Conservation (phyloP, 2,888 invertebrate genomes). For the Platycheirus rosarum region DNA sequence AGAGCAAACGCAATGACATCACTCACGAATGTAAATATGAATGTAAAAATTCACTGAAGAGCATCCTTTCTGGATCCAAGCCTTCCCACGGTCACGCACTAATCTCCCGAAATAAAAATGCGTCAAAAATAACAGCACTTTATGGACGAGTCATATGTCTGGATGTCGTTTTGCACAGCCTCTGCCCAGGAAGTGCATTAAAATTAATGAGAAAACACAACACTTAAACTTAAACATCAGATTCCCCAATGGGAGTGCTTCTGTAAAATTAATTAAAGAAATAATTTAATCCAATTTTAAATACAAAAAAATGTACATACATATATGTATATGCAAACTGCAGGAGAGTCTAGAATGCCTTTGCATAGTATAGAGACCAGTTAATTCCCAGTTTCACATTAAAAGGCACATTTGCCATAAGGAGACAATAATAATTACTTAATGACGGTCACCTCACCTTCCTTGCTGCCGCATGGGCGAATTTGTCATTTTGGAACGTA, state of each 20-base stretch:
- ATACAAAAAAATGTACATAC: no score
- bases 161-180: no score
- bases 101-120: no score
- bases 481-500: slow-evolving; percentile 13
- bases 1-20: no score
- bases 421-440: slow-evolving; percentile 27
- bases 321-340: slow-evolving; percentile 7
- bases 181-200: slow-evolving; percentile 12
- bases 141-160: background rate
- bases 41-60: no score
- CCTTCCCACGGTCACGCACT: no score
- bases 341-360: slow-evolving; percentile 2
- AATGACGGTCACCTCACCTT: slow-evolving; percentile 13
- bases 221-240: background rate
- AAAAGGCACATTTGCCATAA: background rate
- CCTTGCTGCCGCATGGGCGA: background rate
- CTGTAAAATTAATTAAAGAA: slow-evolving; percentile 42
- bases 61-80: no score
- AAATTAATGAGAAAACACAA: slow-evolving; percentile 14
- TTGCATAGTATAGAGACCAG: no score
- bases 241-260: background rate
- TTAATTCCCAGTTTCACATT: slow-evolving; percentile 17
- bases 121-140: no score
- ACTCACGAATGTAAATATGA: no score
- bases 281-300: slow-evolving; percentile 31